phyloP scores from a whole-genome alignment of 2,888 invertebrate species.

The Rhimphoctona megacephalus region DNA sequence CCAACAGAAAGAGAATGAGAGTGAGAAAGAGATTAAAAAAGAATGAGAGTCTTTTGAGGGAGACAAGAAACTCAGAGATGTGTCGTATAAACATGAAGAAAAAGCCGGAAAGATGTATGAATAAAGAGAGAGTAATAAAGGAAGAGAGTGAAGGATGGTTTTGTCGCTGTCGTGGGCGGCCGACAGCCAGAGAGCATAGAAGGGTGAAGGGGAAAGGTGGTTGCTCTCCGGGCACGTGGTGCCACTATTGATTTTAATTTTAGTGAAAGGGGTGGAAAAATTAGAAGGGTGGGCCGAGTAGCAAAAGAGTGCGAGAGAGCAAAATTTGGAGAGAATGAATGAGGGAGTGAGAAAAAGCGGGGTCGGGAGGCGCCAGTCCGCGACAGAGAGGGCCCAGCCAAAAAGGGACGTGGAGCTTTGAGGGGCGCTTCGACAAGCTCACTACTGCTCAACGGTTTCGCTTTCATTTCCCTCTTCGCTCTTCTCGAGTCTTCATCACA shows the following conservation, averaged over 20 bases:
- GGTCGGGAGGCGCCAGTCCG: slow-evolving; percentile 69
- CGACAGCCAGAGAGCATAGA: slow-evolving; percentile 61
- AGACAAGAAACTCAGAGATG: slow-evolving; percentile 13
- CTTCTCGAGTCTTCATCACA: slow-evolving; percentile 61
- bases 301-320: slow-evolving; percentile 60
- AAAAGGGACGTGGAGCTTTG: slow-evolving; percentile 72
- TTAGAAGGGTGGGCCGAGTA: slow-evolving; percentile 82
- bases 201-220: slow-evolving; percentile 59
- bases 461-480: slow-evolving; percentile 83
- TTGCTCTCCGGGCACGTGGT: slow-evolving; percentile 83
- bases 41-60: slow-evolving; percentile 13
- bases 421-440: slow-evolving; percentile 78
- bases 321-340: slow-evolving; percentile 43
- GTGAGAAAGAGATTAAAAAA: background rate
- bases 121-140: background rate
- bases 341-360: slow-evolving; percentile 68
- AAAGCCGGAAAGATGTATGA: slow-evolving; percentile 50
- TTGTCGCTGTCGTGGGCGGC: slow-evolving; percentile 68
- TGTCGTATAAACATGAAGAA: slow-evolving; percentile 42
- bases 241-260: slow-evolving; percentile 85
- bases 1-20: slow-evolving; percentile 22
- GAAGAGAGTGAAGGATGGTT: slow-evolving; percentile 51
- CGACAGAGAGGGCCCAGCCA: slow-evolving; percentile 65
- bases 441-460: slow-evolving; percentile 83
- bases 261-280: slow-evolving; percentile 85